Evolutionary conservation across 2,113 vertebrate genomes (phyloP).

Genomic region (Pao palembangensis): DNA sequence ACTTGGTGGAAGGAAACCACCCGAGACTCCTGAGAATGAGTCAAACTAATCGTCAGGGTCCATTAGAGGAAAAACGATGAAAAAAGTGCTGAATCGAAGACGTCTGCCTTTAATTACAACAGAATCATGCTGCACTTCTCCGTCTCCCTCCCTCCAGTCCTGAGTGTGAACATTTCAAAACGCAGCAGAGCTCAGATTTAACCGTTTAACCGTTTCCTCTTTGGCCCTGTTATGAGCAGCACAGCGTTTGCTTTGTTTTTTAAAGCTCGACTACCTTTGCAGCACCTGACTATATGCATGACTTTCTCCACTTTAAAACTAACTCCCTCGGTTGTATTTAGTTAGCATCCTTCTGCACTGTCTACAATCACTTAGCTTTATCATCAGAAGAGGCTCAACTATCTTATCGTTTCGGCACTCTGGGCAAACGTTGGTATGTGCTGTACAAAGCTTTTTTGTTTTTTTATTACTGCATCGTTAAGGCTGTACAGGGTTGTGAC

Average conservation of each 20-base stretch:
- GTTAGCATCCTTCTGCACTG: conserved; percentile 79
- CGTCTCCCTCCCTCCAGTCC: conserved; percentile 6
- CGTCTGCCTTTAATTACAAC: conserved; percentile 64
- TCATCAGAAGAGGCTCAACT: conserved; percentile 78
- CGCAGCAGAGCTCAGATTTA: conserved; percentile 47
- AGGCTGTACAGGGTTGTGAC: conserved; percentile 99
- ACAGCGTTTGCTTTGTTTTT: conserved; percentile 59
- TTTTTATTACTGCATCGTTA: conserved; percentile 88
- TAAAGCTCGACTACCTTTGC: conserved; percentile 76
- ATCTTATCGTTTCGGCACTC: conserved; percentile 77
- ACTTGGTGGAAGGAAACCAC: conserved; percentile 75
- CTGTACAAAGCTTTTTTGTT: conserved; percentile 92
- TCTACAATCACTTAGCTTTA: conserved; percentile 77
- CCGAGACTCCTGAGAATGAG: conserved; percentile 72
- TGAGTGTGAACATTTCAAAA: conserved; percentile 43
- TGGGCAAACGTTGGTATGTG: conserved; percentile 88
- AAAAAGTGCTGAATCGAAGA: conserved; percentile 25
- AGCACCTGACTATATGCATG: conserved; percentile 89
- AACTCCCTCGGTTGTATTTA: conserved; percentile 72
- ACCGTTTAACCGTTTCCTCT: conserved; percentile 12
- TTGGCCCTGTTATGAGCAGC: conserved; percentile 71
- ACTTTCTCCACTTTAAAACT: conserved; percentile 69
- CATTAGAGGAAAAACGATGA: conserved; percentile 9
- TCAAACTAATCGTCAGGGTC: conserved; percentile 75
- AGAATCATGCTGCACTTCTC: conserved; percentile 64